Evolutionary conservation across 2,113 vertebrate species (phyloP).

Genomic region (Crypturellus undulatus): DNA sequence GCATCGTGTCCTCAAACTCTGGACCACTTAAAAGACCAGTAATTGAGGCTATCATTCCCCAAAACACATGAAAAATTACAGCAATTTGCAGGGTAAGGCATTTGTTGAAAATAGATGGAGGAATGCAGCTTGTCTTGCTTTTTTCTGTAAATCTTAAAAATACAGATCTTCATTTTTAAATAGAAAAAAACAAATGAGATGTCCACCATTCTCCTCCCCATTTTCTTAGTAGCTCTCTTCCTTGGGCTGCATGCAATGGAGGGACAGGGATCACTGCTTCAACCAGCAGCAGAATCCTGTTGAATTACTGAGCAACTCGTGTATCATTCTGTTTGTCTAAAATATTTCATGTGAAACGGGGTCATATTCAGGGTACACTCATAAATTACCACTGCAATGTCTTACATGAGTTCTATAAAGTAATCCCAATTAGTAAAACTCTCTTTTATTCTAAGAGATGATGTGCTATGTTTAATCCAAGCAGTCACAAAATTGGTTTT

Average conservation of each 20-base stretch:
- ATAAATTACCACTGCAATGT: background rate
- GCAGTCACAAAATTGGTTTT: background rate
- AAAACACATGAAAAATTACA: background rate
- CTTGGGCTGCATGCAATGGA: background rate
- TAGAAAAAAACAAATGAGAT: background rate
- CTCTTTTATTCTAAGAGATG: background rate
- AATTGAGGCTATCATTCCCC: background rate
- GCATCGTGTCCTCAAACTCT: background rate
- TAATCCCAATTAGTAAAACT: background rate
- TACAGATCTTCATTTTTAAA: background rate
- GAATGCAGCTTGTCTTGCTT: background rate
- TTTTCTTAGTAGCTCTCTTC: background rate
- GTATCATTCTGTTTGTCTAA: background rate
- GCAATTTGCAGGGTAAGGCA: background rate
- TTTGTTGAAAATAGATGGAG: background rate
- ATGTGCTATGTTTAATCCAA: background rate
- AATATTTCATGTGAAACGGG: background rate
- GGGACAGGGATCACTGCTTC: background rate
- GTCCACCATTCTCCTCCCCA: accelerated
- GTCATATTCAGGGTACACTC: background rate
- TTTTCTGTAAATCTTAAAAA: background rate
- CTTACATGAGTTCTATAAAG: background rate
- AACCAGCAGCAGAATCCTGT: background rate
- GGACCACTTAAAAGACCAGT: background rate
- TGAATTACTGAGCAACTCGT: background rate